Percentiles rank a stretch among this genome's conserved stretches.
These are phyloP conservation scores for Cyclina sinensis DNA, from an alignment of 1,140 invertebrate species.

Conservation along the genomic window DNA sequence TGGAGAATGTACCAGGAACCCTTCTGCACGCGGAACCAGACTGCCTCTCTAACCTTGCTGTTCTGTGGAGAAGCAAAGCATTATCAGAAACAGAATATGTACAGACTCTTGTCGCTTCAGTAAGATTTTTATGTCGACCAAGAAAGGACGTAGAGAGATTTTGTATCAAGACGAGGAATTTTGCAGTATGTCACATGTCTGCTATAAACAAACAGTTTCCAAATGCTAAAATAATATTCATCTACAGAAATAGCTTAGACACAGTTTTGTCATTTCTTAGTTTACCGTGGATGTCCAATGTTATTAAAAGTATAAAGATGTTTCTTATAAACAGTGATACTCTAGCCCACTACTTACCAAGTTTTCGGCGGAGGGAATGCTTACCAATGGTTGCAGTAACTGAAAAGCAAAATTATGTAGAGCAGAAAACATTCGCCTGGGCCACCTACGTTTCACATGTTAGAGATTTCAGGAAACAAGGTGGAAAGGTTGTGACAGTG, in stretches of 20 bases:
- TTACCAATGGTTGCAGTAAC: background rate
- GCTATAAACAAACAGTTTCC: constrained; percentile 7
- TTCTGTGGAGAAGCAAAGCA: background rate
- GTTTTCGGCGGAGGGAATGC: background rate
- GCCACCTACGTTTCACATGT: background rate
- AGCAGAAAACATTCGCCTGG: constrained; percentile 36
- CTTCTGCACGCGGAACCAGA: constrained; percentile 31
- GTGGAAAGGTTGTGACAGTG: background rate
- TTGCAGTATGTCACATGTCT: background rate
- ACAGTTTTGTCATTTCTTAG: constrained; percentile 34
- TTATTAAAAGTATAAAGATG: background rate
- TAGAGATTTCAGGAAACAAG: background rate
- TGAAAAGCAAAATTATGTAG: constrained; percentile 13
- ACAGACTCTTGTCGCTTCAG: background rate
- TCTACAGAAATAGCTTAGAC: constrained; percentile 7
- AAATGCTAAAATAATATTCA: background rate
- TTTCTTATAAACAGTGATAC: constrained; percentile 22
- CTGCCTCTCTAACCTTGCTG: constrained; percentile 21
- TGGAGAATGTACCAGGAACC: constrained; percentile 20
- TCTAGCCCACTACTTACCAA: background rate
- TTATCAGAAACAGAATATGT: background rate
- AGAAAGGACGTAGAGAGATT: background rate
- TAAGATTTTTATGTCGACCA: background rate
- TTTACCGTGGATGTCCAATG: background rate
- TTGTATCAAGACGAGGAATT: background rate